Base-by-base conservation (phyloP, 2,797 vertebrate species). In the Agapornis canus region DNA sequence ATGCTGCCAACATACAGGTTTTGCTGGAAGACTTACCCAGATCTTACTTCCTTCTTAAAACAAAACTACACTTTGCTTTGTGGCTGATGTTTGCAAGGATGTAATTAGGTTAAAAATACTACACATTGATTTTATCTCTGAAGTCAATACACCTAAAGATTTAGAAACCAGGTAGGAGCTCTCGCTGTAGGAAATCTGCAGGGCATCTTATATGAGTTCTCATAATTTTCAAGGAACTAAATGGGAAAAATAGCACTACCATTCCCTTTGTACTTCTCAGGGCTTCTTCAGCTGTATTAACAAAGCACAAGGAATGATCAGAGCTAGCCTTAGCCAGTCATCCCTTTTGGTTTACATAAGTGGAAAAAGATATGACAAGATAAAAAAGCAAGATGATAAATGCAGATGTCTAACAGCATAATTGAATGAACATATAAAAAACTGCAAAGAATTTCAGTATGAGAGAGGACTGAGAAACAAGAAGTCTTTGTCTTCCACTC, bases 31-130 rank as follows among this genome's bases (percentile, higher is more conserved):
- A 37, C 48, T 66, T 54, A 47, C 6, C 6, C 52, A 93, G 66
- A 77, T 85, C 70, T 3, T 5, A 3, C 32, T 76, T 91, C 27
- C 87, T 82, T 54, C 84, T 90, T 66, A 54, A 56, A 93, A 82
- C 16, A 92, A 87, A 92, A 82, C 37, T 45, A 79, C 10, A 19
- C 65, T 75, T 57, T 94, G 49, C 65, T 90, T 89, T 78, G 51
- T 18, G 2, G 4, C 37, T 93, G 77, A 93, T 94, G 80, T 92
- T 88, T 93, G 63, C 63, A 68, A 93, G 77, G 79, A 97, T 31
- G 47, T 51, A 95, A 94, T 51, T 42, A 70, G 61, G 89, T 84
- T 94, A 95, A 96, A 97, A 96, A 96, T 71, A 92, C 54, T 82
- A 11, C 11, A 63, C 25, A 48, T 49, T 31, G 15, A 70, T 85